Conservation (phyloP, 1,140 invertebrate genomes). For the Pseudomyrmex dendroicus region DNA sequence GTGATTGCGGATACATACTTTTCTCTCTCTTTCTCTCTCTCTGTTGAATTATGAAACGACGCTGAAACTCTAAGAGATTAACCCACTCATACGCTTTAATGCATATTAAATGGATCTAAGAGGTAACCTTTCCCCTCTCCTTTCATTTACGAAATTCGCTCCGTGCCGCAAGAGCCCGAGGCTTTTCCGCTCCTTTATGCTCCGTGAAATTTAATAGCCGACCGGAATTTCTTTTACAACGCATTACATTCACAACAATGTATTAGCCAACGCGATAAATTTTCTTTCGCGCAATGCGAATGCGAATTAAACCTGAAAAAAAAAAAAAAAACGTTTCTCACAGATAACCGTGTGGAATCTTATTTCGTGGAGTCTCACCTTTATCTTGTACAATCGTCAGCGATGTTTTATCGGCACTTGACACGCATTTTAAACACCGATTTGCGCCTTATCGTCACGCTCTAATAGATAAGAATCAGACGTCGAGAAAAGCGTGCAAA, state of each 20-base stretch:
- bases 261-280: constrained; percentile 9
- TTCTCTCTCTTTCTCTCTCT: neutral
- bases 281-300: neutral
- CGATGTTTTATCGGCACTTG: constrained; percentile 8
- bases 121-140: constrained; percentile 42
- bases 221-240: constrained; percentile 44
- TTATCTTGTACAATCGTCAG: neutral
- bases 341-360: neutral
- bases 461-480: too few relatives aligned
- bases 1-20: constrained; percentile 47
- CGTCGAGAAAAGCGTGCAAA: neutral
- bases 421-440: neutral
- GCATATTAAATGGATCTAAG: constrained; percentile 68
- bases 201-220: constrained; percentile 55
- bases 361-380: neutral
- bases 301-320: constrained; percentile 20
- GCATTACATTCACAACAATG: constrained; percentile 49
- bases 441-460: neutral
- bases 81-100: constrained; percentile 64
- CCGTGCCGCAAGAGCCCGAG: constrained; percentile 13
- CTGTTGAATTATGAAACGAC: constrained; percentile 66
- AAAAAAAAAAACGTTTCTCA: neutral
- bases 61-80: constrained; percentile 65
- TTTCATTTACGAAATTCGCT: constrained; percentile 68
- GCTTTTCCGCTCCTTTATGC: constrained; percentile 10